Conservation (phyloP, 2,888 invertebrate genomes). For the Nemapogon koenigi region DNA sequence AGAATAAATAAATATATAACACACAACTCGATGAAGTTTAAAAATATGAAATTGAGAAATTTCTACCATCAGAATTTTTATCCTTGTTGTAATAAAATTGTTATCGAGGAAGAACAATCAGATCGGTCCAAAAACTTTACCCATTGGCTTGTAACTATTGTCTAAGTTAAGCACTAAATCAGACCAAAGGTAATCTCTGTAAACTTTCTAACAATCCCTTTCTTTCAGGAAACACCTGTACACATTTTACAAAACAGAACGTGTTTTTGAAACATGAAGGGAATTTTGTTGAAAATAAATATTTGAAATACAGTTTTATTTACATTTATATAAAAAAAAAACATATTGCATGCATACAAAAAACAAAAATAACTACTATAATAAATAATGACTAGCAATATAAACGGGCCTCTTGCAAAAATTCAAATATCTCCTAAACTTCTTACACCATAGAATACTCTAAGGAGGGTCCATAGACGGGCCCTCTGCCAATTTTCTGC, state of each 20-base stretch:
- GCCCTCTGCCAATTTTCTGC: too few species aligned
- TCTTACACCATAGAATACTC: too few species aligned
- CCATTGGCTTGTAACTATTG: constrained; percentile 37
- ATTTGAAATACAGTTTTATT: too few species aligned
- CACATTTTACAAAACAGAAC: not conserved
- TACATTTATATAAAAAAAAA: too few species aligned
- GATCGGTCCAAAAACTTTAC: constrained; percentile 31
- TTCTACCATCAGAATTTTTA: constrained; percentile 11
- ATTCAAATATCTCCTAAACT: too few species aligned
- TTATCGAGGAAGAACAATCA: constrained; percentile 36
- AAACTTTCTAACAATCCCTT: constrained; percentile 3
- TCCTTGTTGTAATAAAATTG: constrained; percentile 14
- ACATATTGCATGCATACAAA: too few species aligned
- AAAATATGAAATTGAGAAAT: constrained; percentile 1
- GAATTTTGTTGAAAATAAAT: too few species aligned
- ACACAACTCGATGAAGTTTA: not conserved
- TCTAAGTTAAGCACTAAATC: constrained; percentile 38
- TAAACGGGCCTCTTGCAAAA: too few species aligned
- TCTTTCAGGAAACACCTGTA: constrained; percentile 1
- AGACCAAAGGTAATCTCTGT: constrained; percentile 16
- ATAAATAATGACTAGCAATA: too few species aligned
- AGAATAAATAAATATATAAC: not conserved
- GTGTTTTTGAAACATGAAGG: not conserved
- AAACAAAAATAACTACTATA: too few species aligned
- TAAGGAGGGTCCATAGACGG: too few species aligned